Evolutionary conservation across 1,140 invertebrate genomes (phyloP).

Genomic region (Gryon sp.): DNA sequence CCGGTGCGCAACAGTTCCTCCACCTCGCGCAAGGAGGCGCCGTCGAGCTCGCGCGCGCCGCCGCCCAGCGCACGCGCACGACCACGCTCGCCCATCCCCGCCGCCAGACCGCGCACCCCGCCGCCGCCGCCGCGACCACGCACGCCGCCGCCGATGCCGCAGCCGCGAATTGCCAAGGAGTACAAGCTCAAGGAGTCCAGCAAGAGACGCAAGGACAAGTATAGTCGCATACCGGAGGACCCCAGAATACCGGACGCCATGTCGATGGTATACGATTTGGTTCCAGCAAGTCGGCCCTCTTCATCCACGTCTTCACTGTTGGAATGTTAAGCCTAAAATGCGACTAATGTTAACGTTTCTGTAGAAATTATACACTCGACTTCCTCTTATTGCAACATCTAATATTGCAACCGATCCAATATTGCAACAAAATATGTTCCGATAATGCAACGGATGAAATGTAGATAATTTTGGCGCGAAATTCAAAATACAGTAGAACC

Average conservation of each 20-base stretch:
- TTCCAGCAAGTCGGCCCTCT: too few relatives aligned
- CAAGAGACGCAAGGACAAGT: conserved; percentile 73
- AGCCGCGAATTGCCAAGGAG: conserved; percentile 74
- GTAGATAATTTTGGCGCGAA: too few relatives aligned
- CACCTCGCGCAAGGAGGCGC: conserved; percentile 67
- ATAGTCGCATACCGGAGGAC: conserved; percentile 73
- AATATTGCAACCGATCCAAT: too few relatives aligned
- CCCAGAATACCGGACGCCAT: conserved; percentile 75
- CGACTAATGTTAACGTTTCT: too few relatives aligned
- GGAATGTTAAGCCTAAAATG: too few relatives aligned
- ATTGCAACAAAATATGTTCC: too few relatives aligned
- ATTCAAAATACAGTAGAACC: too few relatives aligned
- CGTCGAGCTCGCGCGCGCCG: conserved; percentile 69
- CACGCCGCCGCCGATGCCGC: conserved; percentile 77
- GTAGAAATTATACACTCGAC: too few relatives aligned
- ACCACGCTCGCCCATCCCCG: conserved; percentile 71
- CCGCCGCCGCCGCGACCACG: conserved; percentile 76
- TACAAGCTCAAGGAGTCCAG: conserved; percentile 75
- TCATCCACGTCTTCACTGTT: not conserved
- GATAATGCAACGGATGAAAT: too few relatives aligned
- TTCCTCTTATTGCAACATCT: too few relatives aligned
- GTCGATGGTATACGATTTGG: conserved; percentile 69
- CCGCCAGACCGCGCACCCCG: conserved; percentile 78
- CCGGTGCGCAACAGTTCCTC: conserved; percentile 69
- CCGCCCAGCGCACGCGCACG: conserved; percentile 67